phyloP scores from a whole-genome alignment of 2,888 invertebrate genomes.

The Caenorhabditis panamensis region DNA sequence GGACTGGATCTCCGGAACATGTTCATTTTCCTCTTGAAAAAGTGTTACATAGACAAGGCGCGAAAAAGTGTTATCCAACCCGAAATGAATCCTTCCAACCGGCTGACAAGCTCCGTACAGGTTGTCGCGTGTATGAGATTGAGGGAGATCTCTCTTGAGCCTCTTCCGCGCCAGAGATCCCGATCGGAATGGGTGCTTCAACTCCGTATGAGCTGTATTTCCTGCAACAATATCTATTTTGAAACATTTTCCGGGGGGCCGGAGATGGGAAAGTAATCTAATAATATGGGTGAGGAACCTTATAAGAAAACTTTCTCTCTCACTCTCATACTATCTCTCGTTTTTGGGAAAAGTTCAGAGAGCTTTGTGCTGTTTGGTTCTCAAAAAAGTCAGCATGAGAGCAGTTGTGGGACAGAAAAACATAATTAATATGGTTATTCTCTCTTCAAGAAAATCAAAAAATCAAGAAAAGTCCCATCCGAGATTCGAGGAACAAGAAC shows the following conservation, averaged over 20 bases:
- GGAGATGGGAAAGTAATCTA: neutral
- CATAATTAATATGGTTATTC: too few relatives aligned
- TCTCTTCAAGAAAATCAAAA: too few relatives aligned
- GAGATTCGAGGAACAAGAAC: too few relatives aligned
- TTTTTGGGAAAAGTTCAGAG: neutral
- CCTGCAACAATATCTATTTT: conserved; percentile 34
- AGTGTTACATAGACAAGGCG: neutral
- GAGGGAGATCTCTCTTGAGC: conserved; percentile 33
- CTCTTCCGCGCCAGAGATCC: conserved; percentile 6
- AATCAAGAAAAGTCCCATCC: too few relatives aligned
- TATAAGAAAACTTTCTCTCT: neutral
- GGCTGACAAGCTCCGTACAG: conserved; percentile 45
- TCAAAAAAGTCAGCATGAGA: neutral
- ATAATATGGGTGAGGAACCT: conserved; percentile 16
- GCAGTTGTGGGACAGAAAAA: too few relatives aligned
- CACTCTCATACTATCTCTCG: neutral
- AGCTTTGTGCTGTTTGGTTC: neutral
- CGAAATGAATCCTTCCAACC: conserved; percentile 54
- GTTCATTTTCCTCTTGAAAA: conserved; percentile 38
- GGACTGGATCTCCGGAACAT: conserved; percentile 49
- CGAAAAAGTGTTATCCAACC: conserved; percentile 8
- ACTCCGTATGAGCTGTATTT: conserved; percentile 63
- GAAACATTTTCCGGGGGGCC: neutral
- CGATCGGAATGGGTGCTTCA: conserved; percentile 52
- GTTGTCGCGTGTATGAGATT: conserved; percentile 30